Evolutionary conservation across 2,888 invertebrate genomes (phyloP).

Genomic region (Athalia cordata): DNA sequence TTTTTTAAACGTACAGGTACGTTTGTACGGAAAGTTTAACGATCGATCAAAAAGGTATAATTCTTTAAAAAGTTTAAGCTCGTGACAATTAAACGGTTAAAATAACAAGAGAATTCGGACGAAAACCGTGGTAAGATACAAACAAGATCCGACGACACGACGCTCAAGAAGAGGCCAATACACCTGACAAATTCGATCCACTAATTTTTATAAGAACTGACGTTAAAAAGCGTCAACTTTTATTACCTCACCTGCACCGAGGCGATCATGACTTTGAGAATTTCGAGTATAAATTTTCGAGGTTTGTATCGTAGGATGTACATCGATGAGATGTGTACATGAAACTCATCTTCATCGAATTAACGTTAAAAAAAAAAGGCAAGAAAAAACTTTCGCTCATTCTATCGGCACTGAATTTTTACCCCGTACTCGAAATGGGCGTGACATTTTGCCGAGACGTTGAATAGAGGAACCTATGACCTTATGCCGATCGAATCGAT

Average conservation of each 20-base stretch:
- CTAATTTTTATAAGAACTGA: slow-evolving; percentile 37
- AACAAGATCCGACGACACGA: slow-evolving; percentile 20
- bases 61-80: neutral
- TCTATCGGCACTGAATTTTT: neutral
- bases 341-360: too few species aligned
- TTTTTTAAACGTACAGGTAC: neutral
- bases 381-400: too few species aligned
- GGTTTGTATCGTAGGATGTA: too few species aligned
- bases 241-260: slow-evolving; percentile 14
- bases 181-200: slow-evolving; percentile 45
- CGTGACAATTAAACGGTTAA: slow-evolving; percentile 26
- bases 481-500: slow-evolving; percentile 14
- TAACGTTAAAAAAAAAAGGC: too few species aligned
- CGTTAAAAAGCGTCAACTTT: slow-evolving; percentile 3
- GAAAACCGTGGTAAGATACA: slow-evolving; percentile 29
- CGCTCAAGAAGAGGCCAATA: slow-evolving; percentile 29
- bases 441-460: slow-evolving; percentile 18
- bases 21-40: neutral
- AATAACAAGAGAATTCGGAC: slow-evolving; percentile 27
- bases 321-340: too few species aligned
- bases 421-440: neutral
- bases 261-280: slow-evolving; percentile 43
- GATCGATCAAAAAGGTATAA: neutral
- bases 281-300: slow-evolving; percentile 19
- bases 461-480: slow-evolving; percentile 7